phyloP scores from a whole-genome alignment of 1,140 invertebrate genomes.

The Argopecten irradians region DNA sequence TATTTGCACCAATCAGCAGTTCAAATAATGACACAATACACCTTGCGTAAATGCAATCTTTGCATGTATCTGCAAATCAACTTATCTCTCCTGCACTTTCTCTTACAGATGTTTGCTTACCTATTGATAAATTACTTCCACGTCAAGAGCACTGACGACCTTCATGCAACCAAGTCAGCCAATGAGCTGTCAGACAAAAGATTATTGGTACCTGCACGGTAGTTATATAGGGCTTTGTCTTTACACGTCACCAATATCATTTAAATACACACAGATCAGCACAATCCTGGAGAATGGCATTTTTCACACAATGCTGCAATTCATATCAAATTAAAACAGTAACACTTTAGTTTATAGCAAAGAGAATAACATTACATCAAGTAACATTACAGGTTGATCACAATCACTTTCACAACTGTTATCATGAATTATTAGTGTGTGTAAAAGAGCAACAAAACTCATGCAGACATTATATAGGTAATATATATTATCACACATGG shows the following conservation, averaged over 20 bases:
- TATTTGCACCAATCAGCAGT: constrained; percentile 7
- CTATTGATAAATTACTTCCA: not conserved
- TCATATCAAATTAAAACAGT: not conserved
- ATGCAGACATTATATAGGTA: not conserved
- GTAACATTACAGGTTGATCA: not conserved
- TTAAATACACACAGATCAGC: not conserved
- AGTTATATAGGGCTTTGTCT: not conserved
- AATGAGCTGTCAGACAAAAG: constrained; percentile 13
- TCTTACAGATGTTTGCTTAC: constrained; percentile 1
- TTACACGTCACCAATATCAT: not conserved
- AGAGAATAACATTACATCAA: not conserved
- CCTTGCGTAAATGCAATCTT: not conserved
- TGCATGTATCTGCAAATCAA: not conserved
- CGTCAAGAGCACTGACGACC: not conserved
- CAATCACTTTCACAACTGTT: not conserved
- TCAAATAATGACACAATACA: not conserved
- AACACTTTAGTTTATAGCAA: not conserved
- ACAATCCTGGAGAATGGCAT: not conserved
- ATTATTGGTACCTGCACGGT: not conserved
- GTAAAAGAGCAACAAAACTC: not conserved
- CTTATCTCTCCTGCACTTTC: not conserved
- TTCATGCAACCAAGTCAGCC: not conserved
- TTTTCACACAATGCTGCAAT: not conserved
- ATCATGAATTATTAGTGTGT: not conserved
- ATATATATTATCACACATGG: not conserved